Percentiles rank a stretch among this genome's conserved stretches.
phyloP scores from a whole-genome alignment of 2,797 vertebrate genomes.

The Tauraco hartlaubi region DNA sequence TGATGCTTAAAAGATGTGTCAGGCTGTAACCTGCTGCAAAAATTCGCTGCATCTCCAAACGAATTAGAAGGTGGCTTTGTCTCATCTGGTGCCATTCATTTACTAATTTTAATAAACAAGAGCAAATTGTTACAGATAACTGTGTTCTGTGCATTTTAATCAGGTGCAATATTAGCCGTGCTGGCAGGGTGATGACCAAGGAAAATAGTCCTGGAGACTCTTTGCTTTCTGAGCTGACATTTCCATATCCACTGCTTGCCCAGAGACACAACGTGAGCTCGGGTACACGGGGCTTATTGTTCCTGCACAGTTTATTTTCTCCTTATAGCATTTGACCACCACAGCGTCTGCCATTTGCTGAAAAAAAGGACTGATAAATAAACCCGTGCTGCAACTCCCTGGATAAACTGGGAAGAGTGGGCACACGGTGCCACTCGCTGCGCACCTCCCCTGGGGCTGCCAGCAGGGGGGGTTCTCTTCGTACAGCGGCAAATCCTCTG shows the following conservation, averaged over 20 bases:
- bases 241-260: not conserved
- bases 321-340: not conserved
- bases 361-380: not conserved
- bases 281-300: not conserved
- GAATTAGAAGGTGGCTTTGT: not conserved
- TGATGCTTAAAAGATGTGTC: not conserved
- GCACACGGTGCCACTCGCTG: accelerated
- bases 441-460: not conserved
- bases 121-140: not conserved
- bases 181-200: not conserved
- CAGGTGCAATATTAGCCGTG: not conserved
- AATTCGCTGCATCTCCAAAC: not conserved
- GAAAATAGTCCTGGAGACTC: not conserved
- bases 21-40: not conserved
- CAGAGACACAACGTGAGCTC: not conserved
- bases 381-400: not conserved
- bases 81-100: not conserved
- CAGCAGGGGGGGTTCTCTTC: not conserved
- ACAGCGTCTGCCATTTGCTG: not conserved
- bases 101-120: not conserved
- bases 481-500: not conserved
- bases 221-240: not conserved
- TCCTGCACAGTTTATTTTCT: not conserved
- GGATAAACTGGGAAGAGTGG: not conserved
- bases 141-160: not conserved